These are phyloP conservation scores for Gadopsis marmoratus DNA, from an alignment of 2,797 vertebrate genomes.

Conservation along the genomic window DNA sequence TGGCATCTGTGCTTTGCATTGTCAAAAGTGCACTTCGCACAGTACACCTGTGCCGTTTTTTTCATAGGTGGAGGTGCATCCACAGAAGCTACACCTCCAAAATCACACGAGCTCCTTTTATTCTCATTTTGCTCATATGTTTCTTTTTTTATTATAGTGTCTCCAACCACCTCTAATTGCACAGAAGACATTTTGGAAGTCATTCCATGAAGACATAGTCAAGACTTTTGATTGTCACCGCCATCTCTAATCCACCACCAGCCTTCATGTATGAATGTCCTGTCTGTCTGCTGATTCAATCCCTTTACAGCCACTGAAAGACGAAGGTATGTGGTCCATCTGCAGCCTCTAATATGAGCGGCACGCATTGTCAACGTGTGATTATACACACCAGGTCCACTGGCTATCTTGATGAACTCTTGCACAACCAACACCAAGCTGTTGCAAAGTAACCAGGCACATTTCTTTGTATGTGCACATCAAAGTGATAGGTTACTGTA, in stretches of 20 bases:
- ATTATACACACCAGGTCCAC: constrained; percentile 38
- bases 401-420: constrained; percentile 36
- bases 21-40: not conserved
- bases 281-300: constrained; percentile 31
- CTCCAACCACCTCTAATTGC: constrained; percentile 4
- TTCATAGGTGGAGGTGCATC: not conserved
- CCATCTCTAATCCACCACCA: constrained; percentile 11
- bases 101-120: constrained; percentile 1
- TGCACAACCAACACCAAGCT: constrained; percentile 15
- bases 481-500: constrained; percentile 8
- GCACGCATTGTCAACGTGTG: constrained; percentile 32
- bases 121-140: not conserved
- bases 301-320: constrained; percentile 15
- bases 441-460: constrained; percentile 25
- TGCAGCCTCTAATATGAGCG: constrained; percentile 34
- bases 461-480: constrained; percentile 14
- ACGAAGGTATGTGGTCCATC: constrained; percentile 38
- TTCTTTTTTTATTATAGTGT: not conserved
- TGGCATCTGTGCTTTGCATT: not conserved
- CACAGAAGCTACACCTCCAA: not conserved
- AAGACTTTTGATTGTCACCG: constrained; percentile 20
- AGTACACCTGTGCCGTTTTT: not conserved
- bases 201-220: not conserved
- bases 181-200: not conserved
- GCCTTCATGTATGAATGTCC: constrained; percentile 5